phyloP scores from a whole-genome alignment of 2,888 invertebrate genomes.

The Dyspetes luteomarginatus region DNA sequence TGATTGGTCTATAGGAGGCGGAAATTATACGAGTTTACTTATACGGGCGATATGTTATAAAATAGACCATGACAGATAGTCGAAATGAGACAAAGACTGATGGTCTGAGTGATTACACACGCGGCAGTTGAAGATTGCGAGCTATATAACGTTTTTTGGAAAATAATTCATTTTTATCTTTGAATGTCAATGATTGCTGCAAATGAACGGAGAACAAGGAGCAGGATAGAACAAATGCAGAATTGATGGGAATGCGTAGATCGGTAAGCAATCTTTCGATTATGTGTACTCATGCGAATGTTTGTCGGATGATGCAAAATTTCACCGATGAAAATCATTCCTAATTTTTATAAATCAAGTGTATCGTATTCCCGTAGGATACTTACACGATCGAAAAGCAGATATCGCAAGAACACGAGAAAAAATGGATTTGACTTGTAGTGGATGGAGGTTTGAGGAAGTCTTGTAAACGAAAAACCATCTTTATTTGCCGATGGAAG shows the following conservation, averaged over 20 bases:
- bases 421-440: no score
- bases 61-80: constrained; percentile 79
- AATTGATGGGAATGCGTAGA: constrained; percentile 24
- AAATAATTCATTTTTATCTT: constrained; percentile 42
- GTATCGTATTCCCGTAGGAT: constrained; percentile 25
- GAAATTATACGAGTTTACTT: constrained; percentile 25
- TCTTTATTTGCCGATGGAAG: background rate
- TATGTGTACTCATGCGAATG: constrained; percentile 3
- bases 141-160: constrained; percentile 39
- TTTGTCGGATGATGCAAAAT: background rate
- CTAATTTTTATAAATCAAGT: background rate
- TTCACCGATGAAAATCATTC: constrained; percentile 10
- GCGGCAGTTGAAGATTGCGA: constrained; percentile 29
- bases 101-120: constrained; percentile 70
- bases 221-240: constrained; percentile 24
- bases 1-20: constrained; percentile 12
- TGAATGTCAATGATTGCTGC: constrained; percentile 43
- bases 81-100: constrained; percentile 82
- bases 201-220: background rate
- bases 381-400: constrained; percentile 7
- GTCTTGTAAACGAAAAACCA: background rate
- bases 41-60: constrained; percentile 50
- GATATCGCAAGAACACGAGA: constrained; percentile 22
- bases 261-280: constrained; percentile 24
- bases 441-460: no score